These are phyloP conservation scores for Periplaneta americana DNA, from an alignment of 1,140 invertebrate genomes.

Conservation along the genomic window DNA sequence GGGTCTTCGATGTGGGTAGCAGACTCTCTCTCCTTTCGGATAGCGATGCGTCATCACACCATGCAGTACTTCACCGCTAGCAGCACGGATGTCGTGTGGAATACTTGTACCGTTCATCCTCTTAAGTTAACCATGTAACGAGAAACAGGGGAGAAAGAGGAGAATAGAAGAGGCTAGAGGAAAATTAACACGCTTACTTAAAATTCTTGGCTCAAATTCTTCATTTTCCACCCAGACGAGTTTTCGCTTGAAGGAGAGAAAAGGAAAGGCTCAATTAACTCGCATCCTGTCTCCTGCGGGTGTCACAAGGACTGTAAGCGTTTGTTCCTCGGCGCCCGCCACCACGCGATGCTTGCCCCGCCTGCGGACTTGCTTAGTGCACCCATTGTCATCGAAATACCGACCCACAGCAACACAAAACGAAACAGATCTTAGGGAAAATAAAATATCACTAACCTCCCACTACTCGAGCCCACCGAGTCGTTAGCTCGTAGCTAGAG, in stretches of 20 bases:
- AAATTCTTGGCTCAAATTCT: constrained; percentile 10
- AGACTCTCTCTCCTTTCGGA: too few species aligned
- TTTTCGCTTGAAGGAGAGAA: background rate
- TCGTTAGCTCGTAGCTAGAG: too few species aligned
- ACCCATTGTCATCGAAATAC: too few species aligned
- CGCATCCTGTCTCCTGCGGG: background rate
- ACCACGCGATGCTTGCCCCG: background rate
- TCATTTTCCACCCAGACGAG: constrained; percentile 3
- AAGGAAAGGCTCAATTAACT: background rate
- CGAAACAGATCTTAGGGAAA: too few species aligned
- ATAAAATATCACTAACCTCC: too few species aligned
- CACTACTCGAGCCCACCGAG: too few species aligned
- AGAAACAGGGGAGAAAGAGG: background rate
- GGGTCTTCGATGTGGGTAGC: too few species aligned
- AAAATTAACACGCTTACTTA: background rate
- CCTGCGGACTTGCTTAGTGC: background rate
- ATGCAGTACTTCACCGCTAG: too few species aligned
- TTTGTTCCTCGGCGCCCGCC: background rate
- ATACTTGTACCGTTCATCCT: background rate
- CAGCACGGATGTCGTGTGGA: too few species aligned
- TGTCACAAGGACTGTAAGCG: background rate
- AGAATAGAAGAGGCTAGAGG: background rate
- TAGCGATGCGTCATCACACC: too few species aligned
- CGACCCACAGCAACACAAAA: too few species aligned
- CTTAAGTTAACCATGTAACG: background rate